phyloP scores from a whole-genome alignment of 2,888 invertebrate genomes.

The Sesamia inferens region DNA sequence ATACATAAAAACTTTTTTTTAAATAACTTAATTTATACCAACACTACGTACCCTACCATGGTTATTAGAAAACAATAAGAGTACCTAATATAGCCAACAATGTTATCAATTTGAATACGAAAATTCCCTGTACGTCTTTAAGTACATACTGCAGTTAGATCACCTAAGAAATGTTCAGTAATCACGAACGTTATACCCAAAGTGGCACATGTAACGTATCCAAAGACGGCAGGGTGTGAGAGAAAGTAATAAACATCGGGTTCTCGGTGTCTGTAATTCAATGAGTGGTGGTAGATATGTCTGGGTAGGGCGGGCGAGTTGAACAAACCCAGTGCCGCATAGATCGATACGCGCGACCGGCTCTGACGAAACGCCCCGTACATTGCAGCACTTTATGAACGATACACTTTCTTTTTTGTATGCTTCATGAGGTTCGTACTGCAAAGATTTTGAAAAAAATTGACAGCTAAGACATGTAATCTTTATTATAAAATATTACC shows the following conservation, averaged over 20 bases:
- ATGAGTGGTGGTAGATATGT: constrained; percentile 64
- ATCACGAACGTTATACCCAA: constrained; percentile 32
- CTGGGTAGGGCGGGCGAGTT: constrained; percentile 64
- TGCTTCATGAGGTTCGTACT: neutral
- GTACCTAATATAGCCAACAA: neutral
- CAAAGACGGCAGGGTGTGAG: constrained; percentile 52
- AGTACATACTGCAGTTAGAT: neutral
- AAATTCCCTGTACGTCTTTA: neutral
- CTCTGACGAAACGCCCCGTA: constrained; percentile 58
- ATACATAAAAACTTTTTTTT: neutral
- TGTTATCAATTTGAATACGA: constrained; percentile 30
- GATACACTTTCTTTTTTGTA: constrained; percentile 56
- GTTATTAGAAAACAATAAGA: neutral
- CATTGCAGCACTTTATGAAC: constrained; percentile 64
- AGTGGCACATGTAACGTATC: constrained; percentile 38
- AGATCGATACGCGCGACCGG: constrained; percentile 68
- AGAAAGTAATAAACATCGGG: constrained; percentile 64
- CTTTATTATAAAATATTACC: neutral
- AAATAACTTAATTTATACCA: neutral
- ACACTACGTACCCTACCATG: neutral
- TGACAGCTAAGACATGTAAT: too few species aligned
- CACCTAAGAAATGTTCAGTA: constrained; percentile 24
- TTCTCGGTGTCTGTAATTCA: constrained; percentile 67
- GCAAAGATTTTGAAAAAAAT: neutral
- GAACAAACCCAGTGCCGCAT: constrained; percentile 70